Base-by-base conservation (phyloP, 2,113 vertebrate species). In the Xyrauchen texanus region DNA sequence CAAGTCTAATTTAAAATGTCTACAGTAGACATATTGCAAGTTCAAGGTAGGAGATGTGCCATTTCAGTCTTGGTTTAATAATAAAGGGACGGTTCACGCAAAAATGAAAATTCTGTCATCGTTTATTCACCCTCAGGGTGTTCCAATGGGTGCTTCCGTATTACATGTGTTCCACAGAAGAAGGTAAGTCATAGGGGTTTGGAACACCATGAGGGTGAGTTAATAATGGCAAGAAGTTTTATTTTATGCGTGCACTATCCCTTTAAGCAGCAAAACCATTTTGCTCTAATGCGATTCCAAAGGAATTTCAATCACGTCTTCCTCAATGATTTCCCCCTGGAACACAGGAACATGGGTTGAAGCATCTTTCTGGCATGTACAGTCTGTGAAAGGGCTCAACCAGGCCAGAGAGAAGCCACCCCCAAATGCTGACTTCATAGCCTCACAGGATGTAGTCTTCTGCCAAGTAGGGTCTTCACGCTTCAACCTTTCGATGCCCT, bases 401-500 rank as follows among this genome's bases (percentile, higher is more conserved):
- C 97, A 98, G 58, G 88, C 85, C 68, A 92, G 86, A 62, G 96
- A 97, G 51, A 95, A 89, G 1, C 86, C 78, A 0, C 96, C 95
- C 0, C 96, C 96, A 0, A 96, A 98, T 0, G 95, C 93, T 78
- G 88, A 81, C 83, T 93, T 89, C 89, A 96, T 89, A 5, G 92
- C 91, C 81, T 93, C 91, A 94, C 96, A 95, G 84, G 92, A 91
- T 0, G 90, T 78, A 8, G 67, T 84, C 88, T 83, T 95, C 86
- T 91, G 91, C 95, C 96, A 94, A 8, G 89, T 94, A 4, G 93
- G 94, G 3, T 91, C 88, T 87, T 98, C 93, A 1, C 95, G 92
- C 81, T 99, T 96, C 76, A 99, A 93, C 60, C 95, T 94, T 82
- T 98, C 96, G 3, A 99, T 98, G 49, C 94, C 95, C 97, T 99